A percentile compares a stretch with the other conserved stretches of the same genome.
Conservation (phyloP, 2,113 vertebrate genomes). For the Thymallus thymallus region DNA sequence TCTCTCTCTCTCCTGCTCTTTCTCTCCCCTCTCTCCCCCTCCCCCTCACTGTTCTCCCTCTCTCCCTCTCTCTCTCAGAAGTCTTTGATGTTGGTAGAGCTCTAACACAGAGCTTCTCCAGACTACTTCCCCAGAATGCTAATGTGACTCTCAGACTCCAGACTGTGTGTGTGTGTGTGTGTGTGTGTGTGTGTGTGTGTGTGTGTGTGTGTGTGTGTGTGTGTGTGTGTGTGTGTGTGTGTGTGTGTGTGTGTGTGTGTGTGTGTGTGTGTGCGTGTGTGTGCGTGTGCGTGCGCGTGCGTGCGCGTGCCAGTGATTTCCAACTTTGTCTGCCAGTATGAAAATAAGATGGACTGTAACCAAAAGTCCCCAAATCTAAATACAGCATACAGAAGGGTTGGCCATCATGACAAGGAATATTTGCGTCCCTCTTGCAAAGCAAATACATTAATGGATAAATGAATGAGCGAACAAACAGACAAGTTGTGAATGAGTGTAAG, state of each 20-base stretch:
- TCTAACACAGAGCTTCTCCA: constrained; percentile 41
- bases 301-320: too few species aligned
- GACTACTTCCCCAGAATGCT: constrained; percentile 48
- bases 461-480: not conserved
- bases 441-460: not conserved
- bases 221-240: not conserved
- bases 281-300: not conserved
- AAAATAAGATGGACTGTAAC: too few species aligned
- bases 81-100: constrained; percentile 53
- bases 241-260: not conserved
- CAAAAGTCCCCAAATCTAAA: too few species aligned
- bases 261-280: not conserved
- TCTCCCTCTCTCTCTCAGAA: constrained; percentile 28
- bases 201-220: not conserved
- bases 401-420: too few species aligned
- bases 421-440: not conserved
- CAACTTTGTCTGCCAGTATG: too few species aligned
- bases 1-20: constrained; percentile 15
- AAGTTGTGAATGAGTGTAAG: too few species aligned
- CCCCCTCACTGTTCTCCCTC: not conserved
- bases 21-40: constrained; percentile 9
- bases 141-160: constrained; percentile 35
- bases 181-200: constrained; percentile 4
- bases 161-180: constrained; percentile 1
- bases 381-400: not conserved